Evolutionary conservation across 2,888 invertebrate species (phyloP), one percentile per base, ranked within the genome.

Genomic region (Idaea straminata): DNA sequence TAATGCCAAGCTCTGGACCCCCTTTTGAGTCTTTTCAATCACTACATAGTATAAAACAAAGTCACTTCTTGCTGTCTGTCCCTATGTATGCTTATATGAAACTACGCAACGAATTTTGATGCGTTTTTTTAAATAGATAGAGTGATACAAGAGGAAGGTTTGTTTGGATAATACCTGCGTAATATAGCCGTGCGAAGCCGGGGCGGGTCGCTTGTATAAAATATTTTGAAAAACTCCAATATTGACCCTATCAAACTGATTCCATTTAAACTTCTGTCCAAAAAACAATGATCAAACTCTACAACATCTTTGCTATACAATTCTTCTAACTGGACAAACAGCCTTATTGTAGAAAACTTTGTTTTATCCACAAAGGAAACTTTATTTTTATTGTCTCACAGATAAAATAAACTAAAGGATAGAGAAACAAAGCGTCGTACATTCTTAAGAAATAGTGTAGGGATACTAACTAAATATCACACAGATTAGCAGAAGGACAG

Each of bases 371-470:
- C 71, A 69, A 75, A 69, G 66, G 70, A 66, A 76, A 77, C 72
- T 77, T 77, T 74, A 75, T 76, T 80, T 79, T 75, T 79, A 78
- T 69, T 74, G 76, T 76, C 68, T 64, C 67, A 47, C 66, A 64
- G 62, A 73, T 67, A 71, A 74, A 80, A 77, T 74, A 80, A 74
- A 72, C 72, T 69, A 62, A 61, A 61, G 69, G 67, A 67, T 71
- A 73, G 68, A 47, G 68, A 74, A 74, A 77, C 74, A 79, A 78
- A 77, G 71, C 66, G 64, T 62, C 64, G 61, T 66, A 70, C 69
- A 65, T 70, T 72, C 69, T 68, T 60, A 61, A 69, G 66, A 66
- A 25, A 25, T 25, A 25, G 25, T 25, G 62, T 68, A 74, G 75
- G 68, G 74, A 64, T 36, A 7, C 36, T 25, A 25, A 25, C 25